A percentile compares a stretch with the other conserved stretches of the same genome.
Conservation (phyloP, 2,888 invertebrate species). For the Linnaemya vulpina region DNA sequence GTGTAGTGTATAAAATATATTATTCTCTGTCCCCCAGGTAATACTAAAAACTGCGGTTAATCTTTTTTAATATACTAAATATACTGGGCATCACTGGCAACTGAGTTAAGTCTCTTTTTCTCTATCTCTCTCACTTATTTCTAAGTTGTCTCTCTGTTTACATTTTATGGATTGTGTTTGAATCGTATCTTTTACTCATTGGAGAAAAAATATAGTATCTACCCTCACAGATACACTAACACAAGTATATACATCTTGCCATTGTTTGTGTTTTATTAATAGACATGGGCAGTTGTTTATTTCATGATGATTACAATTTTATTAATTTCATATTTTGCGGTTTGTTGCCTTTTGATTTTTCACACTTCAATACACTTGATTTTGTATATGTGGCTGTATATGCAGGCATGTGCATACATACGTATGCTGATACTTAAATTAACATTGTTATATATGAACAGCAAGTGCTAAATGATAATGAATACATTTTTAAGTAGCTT, state of each 20-base stretch:
- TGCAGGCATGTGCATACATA: not conserved
- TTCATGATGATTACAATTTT: constrained; percentile 54
- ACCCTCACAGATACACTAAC: not conserved
- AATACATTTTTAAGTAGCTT: not conserved
- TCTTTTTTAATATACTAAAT: too few relatives aligned
- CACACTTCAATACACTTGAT: constrained; percentile 54
- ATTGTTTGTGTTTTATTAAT: constrained; percentile 32
- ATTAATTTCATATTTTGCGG: constrained; percentile 68
- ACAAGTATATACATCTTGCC: not conserved
- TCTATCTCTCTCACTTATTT: not conserved
- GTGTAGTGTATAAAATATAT: too few relatives aligned
- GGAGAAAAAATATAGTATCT: too few relatives aligned
- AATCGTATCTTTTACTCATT: not conserved
- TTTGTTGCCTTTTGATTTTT: constrained; percentile 67
- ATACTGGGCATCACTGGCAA: constrained; percentile 4
- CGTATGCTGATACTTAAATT: constrained; percentile 28
- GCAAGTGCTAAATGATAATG: constrained; percentile 52
- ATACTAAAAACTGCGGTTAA: too few relatives aligned
- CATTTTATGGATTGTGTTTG: constrained; percentile 31
- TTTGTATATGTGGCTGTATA: constrained; percentile 1
- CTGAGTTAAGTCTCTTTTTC: not conserved
- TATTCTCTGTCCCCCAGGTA: too few relatives aligned
- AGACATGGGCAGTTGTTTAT: constrained; percentile 23
- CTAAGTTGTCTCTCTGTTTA: constrained; percentile 61
- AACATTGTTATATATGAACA: constrained; percentile 37